Conservation (phyloP, 1,140 invertebrate species). For the Papilio aristodemus region DNA sequence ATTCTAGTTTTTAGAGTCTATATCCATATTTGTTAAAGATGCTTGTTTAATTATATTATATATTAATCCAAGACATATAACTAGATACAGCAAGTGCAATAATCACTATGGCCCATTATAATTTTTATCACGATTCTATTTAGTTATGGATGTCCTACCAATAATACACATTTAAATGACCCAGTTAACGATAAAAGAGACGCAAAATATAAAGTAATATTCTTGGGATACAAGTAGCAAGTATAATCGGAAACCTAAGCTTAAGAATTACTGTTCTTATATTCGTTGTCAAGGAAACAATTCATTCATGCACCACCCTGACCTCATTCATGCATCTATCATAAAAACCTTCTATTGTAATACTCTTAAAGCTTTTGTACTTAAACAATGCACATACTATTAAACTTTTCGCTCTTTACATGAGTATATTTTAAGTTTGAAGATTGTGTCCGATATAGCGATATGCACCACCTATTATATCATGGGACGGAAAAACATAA, state of each 20-base stretch:
- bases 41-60: too few relatives aligned
- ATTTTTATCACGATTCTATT: too few relatives aligned
- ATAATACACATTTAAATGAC: background rate
- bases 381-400: background rate
- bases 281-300: constrained; percentile 17
- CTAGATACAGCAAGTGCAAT: too few relatives aligned
- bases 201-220: background rate
- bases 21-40: too few relatives aligned
- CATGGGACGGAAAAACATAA: too few relatives aligned
- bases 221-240: background rate
- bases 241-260: constrained; percentile 16
- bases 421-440: too few relatives aligned
- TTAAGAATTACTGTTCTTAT: background rate
- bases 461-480: too few relatives aligned
- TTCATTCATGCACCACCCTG: background rate
- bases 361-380: background rate
- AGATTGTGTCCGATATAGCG: too few relatives aligned
- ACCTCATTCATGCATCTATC: background rate
- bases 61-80: too few relatives aligned
- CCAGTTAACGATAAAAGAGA: background rate
- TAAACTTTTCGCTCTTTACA: too few relatives aligned
- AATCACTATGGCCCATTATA: too few relatives aligned
- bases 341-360: background rate
- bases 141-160: background rate
- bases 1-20: too few relatives aligned